Evolutionary conservation across 1,140 invertebrate species (phyloP).

Genomic region (Copidosoma floridanum): DNA sequence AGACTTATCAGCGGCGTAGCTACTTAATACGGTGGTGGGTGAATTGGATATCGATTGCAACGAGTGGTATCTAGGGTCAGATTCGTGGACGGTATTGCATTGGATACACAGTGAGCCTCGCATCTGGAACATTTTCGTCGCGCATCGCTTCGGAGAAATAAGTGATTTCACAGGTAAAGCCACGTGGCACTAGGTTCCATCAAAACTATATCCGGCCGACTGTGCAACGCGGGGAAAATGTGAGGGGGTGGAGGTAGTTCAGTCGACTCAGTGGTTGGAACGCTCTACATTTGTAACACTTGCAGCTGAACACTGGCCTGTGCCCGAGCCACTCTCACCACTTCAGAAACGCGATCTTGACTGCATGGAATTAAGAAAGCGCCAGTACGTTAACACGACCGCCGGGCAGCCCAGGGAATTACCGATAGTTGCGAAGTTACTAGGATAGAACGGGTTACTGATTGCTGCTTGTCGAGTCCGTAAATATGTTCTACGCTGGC

Average conservation of each 20-base stretch:
- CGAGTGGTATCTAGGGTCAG: not conserved
- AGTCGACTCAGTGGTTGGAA: not conserved
- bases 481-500: too few species aligned
- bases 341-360: not conserved
- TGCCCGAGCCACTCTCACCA: not conserved
- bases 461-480: not conserved
- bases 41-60: not conserved
- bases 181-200: not conserved
- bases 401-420: not conserved
- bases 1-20: not conserved
- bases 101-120: not conserved
- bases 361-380: not conserved
- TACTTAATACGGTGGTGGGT: not conserved
- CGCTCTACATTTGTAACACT: too few species aligned
- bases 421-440: not conserved
- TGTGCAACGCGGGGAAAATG: not conserved
- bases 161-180: not conserved
- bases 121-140: not conserved
- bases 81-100: not conserved
- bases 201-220: not conserved
- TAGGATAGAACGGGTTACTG: not conserved
- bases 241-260: too few species aligned
- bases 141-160: not conserved
- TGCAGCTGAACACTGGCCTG: not conserved
- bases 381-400: not conserved